Base-by-base conservation (phyloP, 2,113 vertebrate genomes). In the Rousettus leschenaultii region DNA sequence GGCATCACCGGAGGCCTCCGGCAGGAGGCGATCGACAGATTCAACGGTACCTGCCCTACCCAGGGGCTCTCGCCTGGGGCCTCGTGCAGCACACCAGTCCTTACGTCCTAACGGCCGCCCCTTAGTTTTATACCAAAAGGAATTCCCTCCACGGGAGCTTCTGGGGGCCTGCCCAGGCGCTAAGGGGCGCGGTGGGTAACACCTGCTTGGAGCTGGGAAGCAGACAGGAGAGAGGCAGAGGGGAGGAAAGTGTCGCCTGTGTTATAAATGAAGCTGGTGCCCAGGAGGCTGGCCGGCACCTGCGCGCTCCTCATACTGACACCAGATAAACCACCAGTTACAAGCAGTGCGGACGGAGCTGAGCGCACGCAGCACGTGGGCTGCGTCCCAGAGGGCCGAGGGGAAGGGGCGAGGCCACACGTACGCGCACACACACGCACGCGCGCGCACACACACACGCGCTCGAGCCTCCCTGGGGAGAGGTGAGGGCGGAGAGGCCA, bases 1-100 rank as follows among this genome's bases (percentile, higher is more conserved):
- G 99, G 99, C 88, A 99, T 99, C 97, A 99, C 99, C 0, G 99
- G 99, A 1, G 99, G 99, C 9, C 98, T 99, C 66, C 98, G 99
- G 40, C 99, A 99, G 97, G 99, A 99, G 94, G 99, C 99, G 73
- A 99, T 99, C 8, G 99, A 99, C 98, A 99, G 99, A 94, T 99
- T 99, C 98, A 99, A 99, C 0, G 99, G 99, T 99, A 98, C 38
- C 59, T 43, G 3, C 30, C 48, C 48, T 3, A 2, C 12, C 26
- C 1, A 0, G 43, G 57, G 51, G 35, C 16, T 71, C 84, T 43
- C 11, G n/a, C 2, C 0, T 11, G 80, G 43, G 59, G 4, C 9
- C 75, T 40, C 30, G 45, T 30, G 73, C 80, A 48, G 75, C 80
- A 59, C 24, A 24, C 61, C 7, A 0, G 22, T 48, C 70, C 63